Base-by-base conservation (phyloP, 2,113 vertebrate genomes). In the Oncorhynchus clarkii region DNA sequence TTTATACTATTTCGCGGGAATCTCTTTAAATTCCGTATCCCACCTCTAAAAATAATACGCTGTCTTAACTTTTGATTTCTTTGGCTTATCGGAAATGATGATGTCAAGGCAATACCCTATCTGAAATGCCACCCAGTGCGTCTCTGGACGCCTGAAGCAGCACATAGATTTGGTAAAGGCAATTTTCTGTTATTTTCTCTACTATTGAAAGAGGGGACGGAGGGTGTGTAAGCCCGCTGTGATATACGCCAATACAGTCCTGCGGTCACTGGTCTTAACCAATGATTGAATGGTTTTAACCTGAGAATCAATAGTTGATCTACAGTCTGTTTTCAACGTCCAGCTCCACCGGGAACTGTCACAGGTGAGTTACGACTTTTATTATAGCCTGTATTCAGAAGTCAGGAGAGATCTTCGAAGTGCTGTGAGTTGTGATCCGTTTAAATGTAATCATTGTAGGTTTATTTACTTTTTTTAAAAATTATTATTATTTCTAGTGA, bases 1-100 rank as follows among this genome's bases (percentile, higher is more conserved):
- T 71, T 78, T 34, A 62, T 67, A 48, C 73, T 24, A 22, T 27
- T 67, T 67, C 65, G 65, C 65, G 65, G 65, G 65, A 67, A 67
- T 27, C 24, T 31, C 12, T 67, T 67, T 67, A 67, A 67, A 67
- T 31, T 67, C 65, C 22, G n/a, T 67, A 27, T 67, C 4, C 65
- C 65, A 67, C 14, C 11, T 14, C 13, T 16, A 14, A 4, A 26
- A 29, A 66, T 12, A 45, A 45, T 12, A 45, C 11, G 39, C 9
- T 45, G 9, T 64, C 3, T 9, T 22, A 24, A 22, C 22, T 64
- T 13, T 64, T 67, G 65, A 31, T 14, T 27, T 67, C 3, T 27
- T 29, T 24, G 60, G 20, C 2, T 64, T 64, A 64, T 64, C 11
- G 60, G 60, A 22, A 64, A 22, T 11, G 6, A 22, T 26, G 6